phyloP scores from a whole-genome alignment of 1,140 invertebrate species.

The Berghia stephanieae region DNA sequence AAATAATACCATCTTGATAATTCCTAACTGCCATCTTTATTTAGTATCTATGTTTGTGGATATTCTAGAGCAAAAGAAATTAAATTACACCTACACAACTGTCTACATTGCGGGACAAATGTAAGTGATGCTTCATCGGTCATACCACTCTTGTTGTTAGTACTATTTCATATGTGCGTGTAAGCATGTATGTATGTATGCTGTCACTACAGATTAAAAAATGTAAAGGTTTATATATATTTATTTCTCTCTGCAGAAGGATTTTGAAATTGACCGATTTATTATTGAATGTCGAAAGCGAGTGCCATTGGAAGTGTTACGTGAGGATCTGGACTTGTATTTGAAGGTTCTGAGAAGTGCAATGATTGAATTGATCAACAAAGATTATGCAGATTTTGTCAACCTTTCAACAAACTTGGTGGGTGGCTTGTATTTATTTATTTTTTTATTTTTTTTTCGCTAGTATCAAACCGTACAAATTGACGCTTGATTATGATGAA shows the following conservation, averaged over 20 bases:
- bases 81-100: too few species aligned
- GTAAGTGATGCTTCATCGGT: too few species aligned
- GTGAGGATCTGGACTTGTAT: slow-evolving; percentile 90
- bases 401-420: slow-evolving; percentile 92
- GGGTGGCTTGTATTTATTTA: slow-evolving; percentile 4
- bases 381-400: slow-evolving; percentile 97
- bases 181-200: too few species aligned
- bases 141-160: too few species aligned
- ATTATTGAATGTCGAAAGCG: slow-evolving; percentile 84
- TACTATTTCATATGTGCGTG: too few species aligned
- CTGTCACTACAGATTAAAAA: too few species aligned
- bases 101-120: too few species aligned
- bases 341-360: slow-evolving; percentile 88
- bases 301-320: slow-evolving; percentile 83
- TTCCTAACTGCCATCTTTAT: too few species aligned
- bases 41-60: too few species aligned
- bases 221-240: not conserved
- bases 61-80: too few species aligned
- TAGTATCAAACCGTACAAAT: not conserved
- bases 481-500: too few species aligned
- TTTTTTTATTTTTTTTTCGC: not conserved
- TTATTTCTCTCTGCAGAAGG: slow-evolving; percentile 70
- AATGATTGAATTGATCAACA: slow-evolving; percentile 96
- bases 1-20: too few species aligned
- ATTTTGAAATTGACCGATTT: slow-evolving; percentile 91